Conservation (phyloP, 2,888 invertebrate genomes). For the Macaria notata region DNA sequence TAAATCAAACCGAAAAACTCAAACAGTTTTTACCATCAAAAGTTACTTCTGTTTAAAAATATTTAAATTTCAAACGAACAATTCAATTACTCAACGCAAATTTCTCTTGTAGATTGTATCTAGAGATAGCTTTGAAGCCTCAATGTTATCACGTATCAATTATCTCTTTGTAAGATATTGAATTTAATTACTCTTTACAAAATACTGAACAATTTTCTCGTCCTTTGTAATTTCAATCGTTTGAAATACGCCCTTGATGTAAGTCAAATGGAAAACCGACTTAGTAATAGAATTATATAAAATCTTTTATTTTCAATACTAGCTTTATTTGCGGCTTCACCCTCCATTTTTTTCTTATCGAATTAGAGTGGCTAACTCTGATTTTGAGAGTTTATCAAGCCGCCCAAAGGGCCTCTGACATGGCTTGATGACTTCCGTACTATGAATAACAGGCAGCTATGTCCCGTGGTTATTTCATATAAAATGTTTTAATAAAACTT, state of each 20-base stretch:
- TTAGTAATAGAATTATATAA: not conserved
- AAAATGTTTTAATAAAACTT: too few species aligned
- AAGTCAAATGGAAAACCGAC: constrained; percentile 3
- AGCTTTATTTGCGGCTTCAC: not conserved
- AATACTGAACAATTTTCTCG: constrained; percentile 11
- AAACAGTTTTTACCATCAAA: not conserved
- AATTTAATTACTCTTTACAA: constrained; percentile 32
- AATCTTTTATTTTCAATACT: not conserved
- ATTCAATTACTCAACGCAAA: constrained; percentile 11
- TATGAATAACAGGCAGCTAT: too few species aligned
- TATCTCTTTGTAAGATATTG: constrained; percentile 34
- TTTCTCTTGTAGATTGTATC: constrained; percentile 14
- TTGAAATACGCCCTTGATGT: constrained; percentile 1
- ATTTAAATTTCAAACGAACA: constrained; percentile 2
- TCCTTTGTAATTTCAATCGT: constrained; percentile 5
- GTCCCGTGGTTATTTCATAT: too few species aligned
- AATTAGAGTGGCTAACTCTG: too few species aligned
- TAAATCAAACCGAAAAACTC: too few species aligned
- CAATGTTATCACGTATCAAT: constrained; percentile 36
- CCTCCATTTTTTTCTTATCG: not conserved
- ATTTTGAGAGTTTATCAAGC: too few species aligned
- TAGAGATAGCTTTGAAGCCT: constrained; percentile 20
- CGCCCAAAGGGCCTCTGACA: too few species aligned
- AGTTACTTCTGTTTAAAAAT: not conserved
- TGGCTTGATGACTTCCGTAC: not conserved